Base-by-base conservation (phyloP, 2,113 vertebrate species). In the Cyprinodon variegatus region DNA sequence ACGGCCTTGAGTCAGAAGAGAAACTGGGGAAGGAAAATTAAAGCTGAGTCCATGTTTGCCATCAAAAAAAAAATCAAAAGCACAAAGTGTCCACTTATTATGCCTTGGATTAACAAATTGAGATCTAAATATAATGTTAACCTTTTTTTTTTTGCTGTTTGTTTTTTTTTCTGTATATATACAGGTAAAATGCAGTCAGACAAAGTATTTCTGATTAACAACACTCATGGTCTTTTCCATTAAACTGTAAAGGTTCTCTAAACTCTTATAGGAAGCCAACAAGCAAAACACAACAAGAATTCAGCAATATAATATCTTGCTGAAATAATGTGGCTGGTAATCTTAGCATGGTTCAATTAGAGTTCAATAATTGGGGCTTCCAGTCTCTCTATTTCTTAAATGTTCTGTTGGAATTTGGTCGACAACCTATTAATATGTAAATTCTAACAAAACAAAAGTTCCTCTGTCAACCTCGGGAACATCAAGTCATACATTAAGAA, bases 161-260 rank as follows among this genome's bases (percentile, higher is more conserved):
- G 1, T 29, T 29, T 29, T 29, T 29, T 29, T 29, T 45, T n/a
- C 36, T 36, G 40, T 70, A 8, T 68, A 3, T 48, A n/a, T 53
- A 37, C 66, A 74, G 77, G 62, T 48, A 11, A 46, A 70, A 68
- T 67, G 50, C 74, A 59, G 57, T 70, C 36, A 11, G 63, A 70
- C 65, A 66, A 75, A 72, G 67, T 64, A 70, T 61, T 37, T 15
- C 15, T 61, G 59, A 61, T 22, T 29, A 37, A 63, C 76, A 15
- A 70, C 17, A 41, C 74, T 62, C 48, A 41, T 12, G 61, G 68
- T 10, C 59, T 6, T 59, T 36, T 59, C 48, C 36, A 45, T 48
- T 61, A 57, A 72, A 61, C 48, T 65, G 70, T 43, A 14, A 46
- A 62, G n/a, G 45, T 29, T 59, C 63, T 77, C 41, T 75, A 63